These are phyloP conservation scores for Girardia tigrina DNA, from an alignment of 2,888 invertebrate genomes.

Conservation along the genomic window DNA sequence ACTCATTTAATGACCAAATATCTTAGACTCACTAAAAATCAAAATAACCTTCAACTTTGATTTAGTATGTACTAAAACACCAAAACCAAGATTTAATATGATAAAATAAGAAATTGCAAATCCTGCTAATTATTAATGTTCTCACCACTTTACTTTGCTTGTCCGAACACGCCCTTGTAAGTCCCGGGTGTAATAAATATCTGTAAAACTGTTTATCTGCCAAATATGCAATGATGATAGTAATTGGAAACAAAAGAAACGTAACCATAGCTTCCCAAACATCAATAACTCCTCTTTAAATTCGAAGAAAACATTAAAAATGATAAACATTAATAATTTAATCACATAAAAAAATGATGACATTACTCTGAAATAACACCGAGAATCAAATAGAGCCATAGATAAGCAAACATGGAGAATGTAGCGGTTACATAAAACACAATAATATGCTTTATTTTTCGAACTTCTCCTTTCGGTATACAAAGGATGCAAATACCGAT, in stretches of 20 bases:
- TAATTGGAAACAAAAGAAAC: slow-evolving; percentile 85
- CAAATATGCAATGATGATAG: slow-evolving; percentile 84
- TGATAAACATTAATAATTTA: background rate
- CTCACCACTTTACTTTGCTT: too few relatives aligned
- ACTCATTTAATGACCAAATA: too few relatives aligned
- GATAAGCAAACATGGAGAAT: slow-evolving; percentile 94
- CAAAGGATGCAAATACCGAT: slow-evolving; percentile 81
- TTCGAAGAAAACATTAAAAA: too few relatives aligned
- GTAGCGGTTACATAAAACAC: slow-evolving; percentile 94
- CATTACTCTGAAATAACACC: slow-evolving; percentile 64
- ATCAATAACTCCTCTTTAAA: slow-evolving; percentile 66
- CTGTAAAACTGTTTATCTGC: slow-evolving; percentile 70
- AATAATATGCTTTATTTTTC: slow-evolving; percentile 83
- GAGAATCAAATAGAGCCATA: slow-evolving; percentile 90
- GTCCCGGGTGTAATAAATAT: too few relatives aligned
- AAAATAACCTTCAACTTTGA: too few relatives aligned
- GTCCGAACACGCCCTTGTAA: too few relatives aligned
- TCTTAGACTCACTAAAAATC: too few relatives aligned
- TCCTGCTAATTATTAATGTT: too few relatives aligned
- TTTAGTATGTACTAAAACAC: too few relatives aligned
- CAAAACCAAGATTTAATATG: too few relatives aligned
- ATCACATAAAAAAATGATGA: background rate
- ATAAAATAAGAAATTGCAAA: too few relatives aligned
- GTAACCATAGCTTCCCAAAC: slow-evolving; percentile 96
- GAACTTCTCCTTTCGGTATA: slow-evolving; percentile 73